phyloP scores from a whole-genome alignment of 1,140 invertebrate genomes.

The Glomeris maerens region DNA sequence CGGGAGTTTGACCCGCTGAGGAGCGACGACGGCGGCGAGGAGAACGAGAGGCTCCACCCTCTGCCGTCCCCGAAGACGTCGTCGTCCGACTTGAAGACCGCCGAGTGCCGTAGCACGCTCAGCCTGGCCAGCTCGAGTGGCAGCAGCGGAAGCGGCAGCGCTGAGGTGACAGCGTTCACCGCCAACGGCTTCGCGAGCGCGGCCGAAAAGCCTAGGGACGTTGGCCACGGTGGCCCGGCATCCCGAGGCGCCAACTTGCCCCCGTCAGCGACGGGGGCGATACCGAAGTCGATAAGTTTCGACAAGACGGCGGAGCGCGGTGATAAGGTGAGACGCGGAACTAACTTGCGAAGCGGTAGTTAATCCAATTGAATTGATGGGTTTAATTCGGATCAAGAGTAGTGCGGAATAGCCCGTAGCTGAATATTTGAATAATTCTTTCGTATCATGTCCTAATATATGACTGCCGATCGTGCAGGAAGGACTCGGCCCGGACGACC shows the following conservation, averaged over 20 bases:
- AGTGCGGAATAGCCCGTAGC: no score
- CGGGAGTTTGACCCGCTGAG: background rate
- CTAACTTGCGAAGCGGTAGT: background rate
- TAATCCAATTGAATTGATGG: no score
- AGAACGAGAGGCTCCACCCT: no score
- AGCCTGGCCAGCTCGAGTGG: slow-evolving; percentile 39
- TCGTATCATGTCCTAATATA: no score
- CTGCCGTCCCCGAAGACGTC: background rate
- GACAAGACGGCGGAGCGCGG: slow-evolving; percentile 74
- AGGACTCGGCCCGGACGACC: slow-evolving; percentile 36
- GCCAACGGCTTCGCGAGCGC: background rate
- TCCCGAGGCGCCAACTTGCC: background rate
- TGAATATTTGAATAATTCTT: no score
- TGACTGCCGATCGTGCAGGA: background rate
- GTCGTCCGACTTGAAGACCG: background rate
- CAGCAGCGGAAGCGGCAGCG: slow-evolving; percentile 26
- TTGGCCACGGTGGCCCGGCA: background rate
- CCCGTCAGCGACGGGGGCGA: slow-evolving; percentile 47
- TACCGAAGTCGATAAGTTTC: slow-evolving; percentile 82
- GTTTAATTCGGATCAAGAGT: no score
- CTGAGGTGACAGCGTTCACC: background rate
- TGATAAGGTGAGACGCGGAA: slow-evolving; percentile 37
- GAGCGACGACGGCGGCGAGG: slow-evolving; percentile 5
- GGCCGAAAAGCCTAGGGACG: background rate
- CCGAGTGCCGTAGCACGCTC: slow-evolving; percentile 32